Evolutionary conservation across 2,113 vertebrate genomes (phyloP), one percentile per base, ranked within the genome.

Genomic region (Rhizomys pruinosus): DNA sequence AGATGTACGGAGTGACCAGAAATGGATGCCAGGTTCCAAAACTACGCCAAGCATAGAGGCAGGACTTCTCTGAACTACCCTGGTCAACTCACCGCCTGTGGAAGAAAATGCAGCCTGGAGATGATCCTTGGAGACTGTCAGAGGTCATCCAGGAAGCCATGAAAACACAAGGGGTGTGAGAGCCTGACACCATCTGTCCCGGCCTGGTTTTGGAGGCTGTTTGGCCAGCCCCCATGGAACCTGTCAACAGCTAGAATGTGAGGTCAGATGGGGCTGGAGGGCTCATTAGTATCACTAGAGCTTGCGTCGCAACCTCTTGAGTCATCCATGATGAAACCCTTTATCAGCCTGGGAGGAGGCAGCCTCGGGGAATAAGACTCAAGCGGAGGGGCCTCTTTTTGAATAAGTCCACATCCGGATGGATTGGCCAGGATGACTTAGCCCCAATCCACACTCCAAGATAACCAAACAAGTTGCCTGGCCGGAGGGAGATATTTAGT

Each of bases 211-310:
- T 77, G 85, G 92, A 89, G 66, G 94, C 90, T 89, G 72, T 59
- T 95, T 95, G 96, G 94, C 96, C 78, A 89, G 84, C 64, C 68
- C 91, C 68, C 84, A 74, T 88, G 32, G 80, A 92, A 95, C 95
- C 96, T 96, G 95, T 96, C 96, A 96, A 90, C 97, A 97, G 95
- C 97, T 96, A 34, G 61, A 69, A 96, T 91, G 96, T 96, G 95
- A 97, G 95, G 95, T 76, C 80, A 95, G 96, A 76, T 87, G 66
- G 87, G 74, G 69, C 0, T 80, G 34, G 84, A 79, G 84, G 88
- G 68, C 92, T 95, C n/a, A 15, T 90, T 52, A 93, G 95, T 90
- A 96, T 80, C 95, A 92, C 89, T 16, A 69, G 85, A 19, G 63
- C 88, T 95, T 82, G 91, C 78, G 71, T 93, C 93, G 95, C 93